Percentiles rank a stretch among this genome's conserved stretches.
Evolutionary conservation across 2,797 vertebrate genomes (phyloP).

Genomic region (Sparidentex hasta): DNA sequence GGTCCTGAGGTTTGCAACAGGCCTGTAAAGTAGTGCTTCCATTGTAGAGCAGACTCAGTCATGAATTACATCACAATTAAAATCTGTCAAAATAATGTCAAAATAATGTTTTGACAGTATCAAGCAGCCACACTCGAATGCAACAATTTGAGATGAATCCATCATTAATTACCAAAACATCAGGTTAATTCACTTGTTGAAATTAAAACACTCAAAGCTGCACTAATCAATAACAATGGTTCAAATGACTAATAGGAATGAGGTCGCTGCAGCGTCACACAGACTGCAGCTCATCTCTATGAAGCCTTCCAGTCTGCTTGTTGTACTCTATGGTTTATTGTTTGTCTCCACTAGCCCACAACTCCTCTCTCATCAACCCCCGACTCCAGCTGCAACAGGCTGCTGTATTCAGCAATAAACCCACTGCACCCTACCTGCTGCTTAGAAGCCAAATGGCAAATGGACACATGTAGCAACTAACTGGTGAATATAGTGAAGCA

Average conservation of each 20-base stretch:
- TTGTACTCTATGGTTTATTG: neutral
- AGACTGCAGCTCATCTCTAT: neutral
- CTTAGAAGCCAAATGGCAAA: neutral
- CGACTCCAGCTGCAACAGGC: neutral
- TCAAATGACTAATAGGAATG: conserved; percentile 1
- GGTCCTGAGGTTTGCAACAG: conserved; percentile 11
- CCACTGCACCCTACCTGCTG: neutral
- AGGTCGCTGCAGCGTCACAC: no score
- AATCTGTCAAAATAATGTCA: no score
- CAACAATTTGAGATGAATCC: no score
- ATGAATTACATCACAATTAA: no score
- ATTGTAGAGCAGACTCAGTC: conserved; percentile 6
- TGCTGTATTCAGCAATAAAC: neutral
- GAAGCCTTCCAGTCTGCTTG: conserved; percentile 13
- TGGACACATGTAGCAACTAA: neutral
- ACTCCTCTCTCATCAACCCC: neutral
- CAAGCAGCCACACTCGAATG: no score
- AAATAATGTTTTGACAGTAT: no score
- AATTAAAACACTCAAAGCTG: neutral
- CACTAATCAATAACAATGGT: neutral
- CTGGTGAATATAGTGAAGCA: neutral
- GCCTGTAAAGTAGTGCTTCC: conserved; percentile 17
- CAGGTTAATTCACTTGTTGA: neutral
- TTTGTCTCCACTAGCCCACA: neutral
- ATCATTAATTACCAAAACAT: neutral